Base-by-base conservation (phyloP, 1,140 invertebrate genomes). In the Pseudachorutes palmiensis region DNA sequence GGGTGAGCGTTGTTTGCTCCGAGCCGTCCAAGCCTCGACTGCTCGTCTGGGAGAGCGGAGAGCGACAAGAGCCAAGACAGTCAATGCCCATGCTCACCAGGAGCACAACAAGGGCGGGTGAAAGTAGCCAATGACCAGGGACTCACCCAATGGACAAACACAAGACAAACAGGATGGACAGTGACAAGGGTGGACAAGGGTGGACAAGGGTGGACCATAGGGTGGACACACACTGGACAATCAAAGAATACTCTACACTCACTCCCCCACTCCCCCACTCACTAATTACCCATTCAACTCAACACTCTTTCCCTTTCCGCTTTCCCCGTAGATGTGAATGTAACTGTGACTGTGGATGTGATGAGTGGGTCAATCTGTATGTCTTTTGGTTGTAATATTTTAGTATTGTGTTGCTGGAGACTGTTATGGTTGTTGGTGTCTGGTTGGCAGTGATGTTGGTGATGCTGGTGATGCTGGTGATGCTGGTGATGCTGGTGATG, bases 101-200 rank as follows among this genome's bases (percentile, higher is more conserved):
- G 36, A 45, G 36, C 9, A 9, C 9, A 45, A 45, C 9, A 26
- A 26, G 24, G 51, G 51, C 51, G 51, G 51, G 51, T 19, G 14
- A 55, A 55, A 55, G 51, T 55, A 26, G 14, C 51, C 51, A 55
- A 55, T 55, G 51, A 55, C 51, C 51, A 55, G 14, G 14, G 51
- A 22, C 36, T 19, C 36, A 45, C 36, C 36, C 9, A 45, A 12
- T 19, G 19, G 36, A 45, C 19, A 9, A 45, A 45, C n/a, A n/a
- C n/a, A n/a, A n/a, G n/a, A n/a, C n/a, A n/a, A n/a, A n/a, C n/a
- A n/a, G n/a, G n/a, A n/a, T n/a, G n/a, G n/a, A n/a, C n/a, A n/a
- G n/a, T n/a, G n/a, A n/a, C n/a, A n/a, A n/a, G n/a, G n/a, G n/a
- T n/a, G n/a, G n/a, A n/a, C n/a, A n/a, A n/a, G n/a, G n/a, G n/a